Conservation (phyloP, 2,113 vertebrate genomes). For the Onychostoma macrolepis region DNA sequence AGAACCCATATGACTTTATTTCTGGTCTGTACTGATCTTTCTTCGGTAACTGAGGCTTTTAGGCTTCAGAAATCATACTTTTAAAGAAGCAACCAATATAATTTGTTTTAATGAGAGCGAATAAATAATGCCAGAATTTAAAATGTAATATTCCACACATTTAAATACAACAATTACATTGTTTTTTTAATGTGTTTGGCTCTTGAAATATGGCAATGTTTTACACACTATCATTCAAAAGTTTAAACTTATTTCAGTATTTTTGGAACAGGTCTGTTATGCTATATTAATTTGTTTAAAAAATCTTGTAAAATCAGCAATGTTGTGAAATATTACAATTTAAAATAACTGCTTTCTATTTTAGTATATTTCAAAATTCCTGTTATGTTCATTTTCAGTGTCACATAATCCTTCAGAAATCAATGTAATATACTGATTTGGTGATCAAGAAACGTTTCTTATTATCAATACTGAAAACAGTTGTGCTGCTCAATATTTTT, state of each 20-base stretch:
- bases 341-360: no score
- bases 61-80: neutral
- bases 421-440: neutral
- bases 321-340: neutral
- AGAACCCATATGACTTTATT: neutral
- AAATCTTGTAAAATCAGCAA: neutral
- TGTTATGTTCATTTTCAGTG: neutral
- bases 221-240: neutral
- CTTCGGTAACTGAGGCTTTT: neutral
- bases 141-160: no score
- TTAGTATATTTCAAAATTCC: no score
- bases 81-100: neutral
- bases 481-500: neutral
- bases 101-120: neutral
- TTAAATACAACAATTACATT: no score
- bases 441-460: neutral
- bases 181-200: neutral
- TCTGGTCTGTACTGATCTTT: neutral
- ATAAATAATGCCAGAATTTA: neutral
- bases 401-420: neutral
- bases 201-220: neutral
- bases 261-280: no score
- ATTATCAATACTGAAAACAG: neutral
- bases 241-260: no score
- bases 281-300: neutral